Evolutionary conservation across 2,888 invertebrate genomes (phyloP).

Genomic region (Pachymerium ferrugineum): DNA sequence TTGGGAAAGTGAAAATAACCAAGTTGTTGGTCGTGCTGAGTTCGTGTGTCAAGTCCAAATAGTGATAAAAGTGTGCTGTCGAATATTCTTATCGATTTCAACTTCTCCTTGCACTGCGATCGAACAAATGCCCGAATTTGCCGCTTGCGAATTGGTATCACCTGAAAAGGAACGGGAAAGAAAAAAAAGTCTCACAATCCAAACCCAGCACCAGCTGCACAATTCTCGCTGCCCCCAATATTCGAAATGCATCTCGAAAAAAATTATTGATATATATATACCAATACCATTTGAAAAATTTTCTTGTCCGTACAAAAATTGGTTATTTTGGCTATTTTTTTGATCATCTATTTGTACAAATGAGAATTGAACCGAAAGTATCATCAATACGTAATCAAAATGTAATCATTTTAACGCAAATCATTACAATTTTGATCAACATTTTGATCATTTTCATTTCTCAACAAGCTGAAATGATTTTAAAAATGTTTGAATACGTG

Average conservation of each 20-base stretch:
- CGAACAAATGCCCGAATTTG: constrained; percentile 27
- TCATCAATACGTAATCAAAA: too few species aligned
- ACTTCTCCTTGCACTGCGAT: constrained; percentile 19
- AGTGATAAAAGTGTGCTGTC: constrained; percentile 24
- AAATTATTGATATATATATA: too few species aligned
- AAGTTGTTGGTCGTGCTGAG: not conserved
- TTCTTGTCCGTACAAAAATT: too few species aligned
- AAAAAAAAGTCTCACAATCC: not conserved
- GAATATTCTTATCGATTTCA: constrained; percentile 27
- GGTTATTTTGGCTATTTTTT: too few species aligned
- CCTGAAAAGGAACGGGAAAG: not conserved
- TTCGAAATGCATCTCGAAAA: not conserved
- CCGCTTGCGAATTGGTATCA: constrained; percentile 20
- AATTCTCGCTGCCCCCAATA: not conserved
- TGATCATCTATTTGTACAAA: too few species aligned
- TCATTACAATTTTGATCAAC: too few species aligned
- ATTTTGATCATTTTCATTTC: too few species aligned
- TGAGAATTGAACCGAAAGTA: too few species aligned
- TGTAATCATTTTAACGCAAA: too few species aligned
- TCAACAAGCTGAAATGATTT: too few species aligned
- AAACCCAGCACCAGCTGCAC: not conserved
- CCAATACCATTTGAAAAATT: too few species aligned
- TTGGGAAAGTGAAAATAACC: not conserved
- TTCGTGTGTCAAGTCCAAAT: constrained; percentile 24
- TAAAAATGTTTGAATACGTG: too few species aligned